Base-by-base conservation (phyloP, 2,797 vertebrate species). In the Vipera latastei region DNA sequence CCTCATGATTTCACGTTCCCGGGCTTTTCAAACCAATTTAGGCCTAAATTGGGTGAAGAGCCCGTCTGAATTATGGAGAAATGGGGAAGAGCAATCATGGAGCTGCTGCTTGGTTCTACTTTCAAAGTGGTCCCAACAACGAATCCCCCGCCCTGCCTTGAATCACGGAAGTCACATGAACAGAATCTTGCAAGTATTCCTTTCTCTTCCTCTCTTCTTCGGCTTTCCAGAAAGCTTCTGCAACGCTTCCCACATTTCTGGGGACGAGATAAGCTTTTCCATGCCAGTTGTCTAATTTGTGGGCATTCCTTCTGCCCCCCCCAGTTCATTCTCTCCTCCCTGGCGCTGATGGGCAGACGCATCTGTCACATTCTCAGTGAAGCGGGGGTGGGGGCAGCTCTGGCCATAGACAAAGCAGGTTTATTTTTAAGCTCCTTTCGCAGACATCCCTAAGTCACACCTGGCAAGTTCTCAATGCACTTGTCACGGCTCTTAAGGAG, bases 321-420 rank as follows among this genome's bases (percentile, higher is more conserved):
- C 69, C 69, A 73, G 32, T 6, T 38, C 32, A 78, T 22, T 32
- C 32, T 20, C 69, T 20, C 32, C 6, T 78, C 20, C 6, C 7
- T n/a, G n/a, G 9, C 4, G 3, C 53, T 69, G 48, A 53, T 44
- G 20, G 51, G 51, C 38, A 12, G 61, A 25, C 6, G 0, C 8
- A 22, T 48, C 63, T 63, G 32, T 48, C 63, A 8, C 48, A 56
- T 73, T 48, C 38, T 53, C 28, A 32, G 12, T 20, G 44, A n/a
- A 44, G 20, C 4, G 44, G 1, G 4, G 9, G 4, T 0, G 0
- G 0, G 9, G 18, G 63, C 25, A 73, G 44, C 13, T 2, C 20
- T 13, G 38, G 20, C 56, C 22, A 5, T 4, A 44, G 32, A 65
- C 18, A 53, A 53, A 86, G 51, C 16, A 6, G 14, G 11, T 28